These are phyloP conservation scores for Chelonus formosanus DNA, from an alignment of 2,888 invertebrate genomes.

Conservation along the genomic window DNA sequence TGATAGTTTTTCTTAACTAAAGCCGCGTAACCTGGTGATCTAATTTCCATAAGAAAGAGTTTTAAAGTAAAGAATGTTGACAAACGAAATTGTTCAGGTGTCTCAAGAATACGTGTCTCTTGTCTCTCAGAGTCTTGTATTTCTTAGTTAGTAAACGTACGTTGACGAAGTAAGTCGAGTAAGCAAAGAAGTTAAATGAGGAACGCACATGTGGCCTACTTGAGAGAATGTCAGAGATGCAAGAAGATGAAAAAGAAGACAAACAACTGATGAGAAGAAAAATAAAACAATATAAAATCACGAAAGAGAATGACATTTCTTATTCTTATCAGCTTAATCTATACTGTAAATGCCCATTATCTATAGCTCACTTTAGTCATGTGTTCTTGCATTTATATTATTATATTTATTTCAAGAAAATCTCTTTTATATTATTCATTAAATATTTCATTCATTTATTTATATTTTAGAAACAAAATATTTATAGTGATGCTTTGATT, in stretches of 20 bases:
- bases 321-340: too few species aligned
- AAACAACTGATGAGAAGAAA: background rate
- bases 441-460: too few species aligned
- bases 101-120: conserved; percentile 10
- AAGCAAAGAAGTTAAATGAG: conserved; percentile 12
- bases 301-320: background rate
- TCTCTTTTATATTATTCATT: too few species aligned
- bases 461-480: too few species aligned
- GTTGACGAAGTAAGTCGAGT: conserved; percentile 10
- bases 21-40: conserved; percentile 10
- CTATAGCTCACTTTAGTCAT: too few species aligned
- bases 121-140: conserved; percentile 8
- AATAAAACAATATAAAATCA: background rate
- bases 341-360: too few species aligned
- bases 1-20: background rate
- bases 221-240: conserved; percentile 26
- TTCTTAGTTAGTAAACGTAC: background rate
- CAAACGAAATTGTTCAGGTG: conserved; percentile 29
- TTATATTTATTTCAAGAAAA: too few species aligned
- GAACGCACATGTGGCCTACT: conserved; percentile 34
- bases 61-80: conserved; percentile 27
- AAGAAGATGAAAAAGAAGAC: conserved; percentile 23
- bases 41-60: conserved; percentile 24
- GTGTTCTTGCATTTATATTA: too few species aligned
- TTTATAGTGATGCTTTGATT: too few species aligned